These are phyloP conservation scores for Gonatopus flavifemur DNA, from an alignment of 1,140 invertebrate genomes.

Conservation along the genomic window DNA sequence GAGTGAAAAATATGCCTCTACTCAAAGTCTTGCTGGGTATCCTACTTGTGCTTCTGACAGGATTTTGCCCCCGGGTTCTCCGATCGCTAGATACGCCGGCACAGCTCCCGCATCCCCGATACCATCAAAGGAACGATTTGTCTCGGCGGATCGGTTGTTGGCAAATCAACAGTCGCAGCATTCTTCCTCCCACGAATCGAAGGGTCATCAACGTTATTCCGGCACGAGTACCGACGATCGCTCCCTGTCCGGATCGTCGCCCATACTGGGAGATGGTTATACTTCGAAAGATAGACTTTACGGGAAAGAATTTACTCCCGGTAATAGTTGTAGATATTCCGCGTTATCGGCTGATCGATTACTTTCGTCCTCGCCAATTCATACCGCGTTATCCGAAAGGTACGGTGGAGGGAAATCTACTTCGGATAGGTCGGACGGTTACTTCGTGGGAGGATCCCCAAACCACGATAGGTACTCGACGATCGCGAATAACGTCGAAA, in stretches of 20 bases:
- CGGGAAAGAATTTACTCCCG: too few relatives aligned
- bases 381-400: constrained; percentile 48
- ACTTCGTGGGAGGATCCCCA: constrained; percentile 38
- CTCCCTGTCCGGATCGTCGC: constrained; percentile 44
- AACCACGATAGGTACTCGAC: constrained; percentile 42
- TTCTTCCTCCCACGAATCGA: constrained; percentile 30
- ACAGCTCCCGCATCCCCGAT: constrained; percentile 46
- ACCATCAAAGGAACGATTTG: constrained; percentile 41
- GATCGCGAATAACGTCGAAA: constrained; percentile 36
- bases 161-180: constrained; percentile 23
- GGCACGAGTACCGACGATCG: constrained; percentile 38
- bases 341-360: constrained; percentile 41
- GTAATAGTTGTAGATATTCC: constrained; percentile 32
- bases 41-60: constrained; percentile 43
- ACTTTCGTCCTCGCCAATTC: constrained; percentile 46
- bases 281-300: too few relatives aligned
- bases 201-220: constrained; percentile 45
- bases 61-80: constrained; percentile 40
- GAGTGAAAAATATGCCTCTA: constrained; percentile 52
- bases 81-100: constrained; percentile 36
- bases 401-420: constrained; percentile 38
- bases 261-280: constrained; percentile 36
- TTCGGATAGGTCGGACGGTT: too few relatives aligned
- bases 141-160: constrained; percentile 45
- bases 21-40: constrained; percentile 49